Evolutionary conservation across 2,888 invertebrate species (phyloP).

Genomic region (Ernsta delagoae): DNA sequence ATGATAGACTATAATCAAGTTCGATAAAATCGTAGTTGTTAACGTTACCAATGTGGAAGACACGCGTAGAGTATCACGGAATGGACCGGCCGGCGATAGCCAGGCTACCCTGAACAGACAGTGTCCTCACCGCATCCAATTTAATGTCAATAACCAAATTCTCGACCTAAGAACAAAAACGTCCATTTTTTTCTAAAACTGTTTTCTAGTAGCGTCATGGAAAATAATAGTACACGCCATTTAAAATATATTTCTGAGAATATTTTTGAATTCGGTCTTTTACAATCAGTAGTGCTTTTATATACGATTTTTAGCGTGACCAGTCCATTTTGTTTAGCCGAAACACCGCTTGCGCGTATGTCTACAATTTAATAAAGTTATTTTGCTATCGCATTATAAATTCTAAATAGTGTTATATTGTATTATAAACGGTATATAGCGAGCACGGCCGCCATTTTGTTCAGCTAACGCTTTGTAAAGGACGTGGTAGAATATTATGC

Average conservation of each 20-base stretch:
- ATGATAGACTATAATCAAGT: constrained; percentile 73
- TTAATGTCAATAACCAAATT: constrained; percentile 74
- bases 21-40: constrained; percentile 55
- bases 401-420: constrained; percentile 61
- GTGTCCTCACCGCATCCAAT: constrained; percentile 72
- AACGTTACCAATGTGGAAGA: constrained; percentile 47
- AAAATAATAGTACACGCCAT: constrained; percentile 71
- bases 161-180: constrained; percentile 83
- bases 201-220: constrained; percentile 80
- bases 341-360: constrained; percentile 76
- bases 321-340: constrained; percentile 84
- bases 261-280: constrained; percentile 79
- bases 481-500: constrained; percentile 59
- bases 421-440: constrained; percentile 63
- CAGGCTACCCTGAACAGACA: constrained; percentile 50
- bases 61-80: constrained; percentile 48
- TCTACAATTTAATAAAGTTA: constrained; percentile 71
- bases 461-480: constrained; percentile 65
- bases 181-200: constrained; percentile 83
- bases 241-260: constrained; percentile 80
- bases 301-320: constrained; percentile 80
- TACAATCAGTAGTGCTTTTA: constrained; percentile 83
- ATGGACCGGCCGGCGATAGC: constrained; percentile 38
- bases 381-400: constrained; percentile 78
- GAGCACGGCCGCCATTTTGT: constrained; percentile 57